These are phyloP conservation scores for Noctua pronuba DNA, from an alignment of 2,888 invertebrate species.

Conservation along the genomic window DNA sequence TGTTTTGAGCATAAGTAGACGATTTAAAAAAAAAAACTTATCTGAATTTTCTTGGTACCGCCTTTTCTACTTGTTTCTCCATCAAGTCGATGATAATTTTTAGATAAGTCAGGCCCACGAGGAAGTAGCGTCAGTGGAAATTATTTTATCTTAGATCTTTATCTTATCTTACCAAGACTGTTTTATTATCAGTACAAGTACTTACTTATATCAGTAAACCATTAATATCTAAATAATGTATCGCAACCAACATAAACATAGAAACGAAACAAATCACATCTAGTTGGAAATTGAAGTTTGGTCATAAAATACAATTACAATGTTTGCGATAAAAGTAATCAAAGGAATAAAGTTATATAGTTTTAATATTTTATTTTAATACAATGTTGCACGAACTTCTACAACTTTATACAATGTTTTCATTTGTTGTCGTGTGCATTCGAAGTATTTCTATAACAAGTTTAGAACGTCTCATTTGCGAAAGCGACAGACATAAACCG, in stretches of 20 bases:
- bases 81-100: too few species aligned
- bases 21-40: too few species aligned
- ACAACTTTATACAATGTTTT: constrained; percentile 40
- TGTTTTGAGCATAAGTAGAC: too few species aligned
- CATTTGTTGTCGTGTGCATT: constrained; percentile 36
- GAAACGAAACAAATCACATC: constrained; percentile 24
- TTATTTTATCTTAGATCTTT: too few species aligned
- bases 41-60: too few species aligned
- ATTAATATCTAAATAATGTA: too few species aligned
- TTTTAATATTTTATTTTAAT: constrained; percentile 16
- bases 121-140: too few species aligned
- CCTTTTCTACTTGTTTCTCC: too few species aligned
- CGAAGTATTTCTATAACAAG: constrained; percentile 64
- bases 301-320: constrained; percentile 44
- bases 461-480: constrained; percentile 72
- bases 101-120: too few species aligned
- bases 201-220: too few species aligned
- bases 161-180: too few species aligned
- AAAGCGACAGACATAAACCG: constrained; percentile 54
- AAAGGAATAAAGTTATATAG: constrained; percentile 17
- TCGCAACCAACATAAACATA: not conserved
- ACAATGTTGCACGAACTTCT: constrained; percentile 42
- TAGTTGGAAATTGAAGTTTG: not conserved
- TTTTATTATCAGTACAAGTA: too few species aligned
- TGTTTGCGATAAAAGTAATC: constrained; percentile 6